Base-by-base conservation (phyloP, 1,140 invertebrate genomes). In the Aphelenchoides besseyi region DNA sequence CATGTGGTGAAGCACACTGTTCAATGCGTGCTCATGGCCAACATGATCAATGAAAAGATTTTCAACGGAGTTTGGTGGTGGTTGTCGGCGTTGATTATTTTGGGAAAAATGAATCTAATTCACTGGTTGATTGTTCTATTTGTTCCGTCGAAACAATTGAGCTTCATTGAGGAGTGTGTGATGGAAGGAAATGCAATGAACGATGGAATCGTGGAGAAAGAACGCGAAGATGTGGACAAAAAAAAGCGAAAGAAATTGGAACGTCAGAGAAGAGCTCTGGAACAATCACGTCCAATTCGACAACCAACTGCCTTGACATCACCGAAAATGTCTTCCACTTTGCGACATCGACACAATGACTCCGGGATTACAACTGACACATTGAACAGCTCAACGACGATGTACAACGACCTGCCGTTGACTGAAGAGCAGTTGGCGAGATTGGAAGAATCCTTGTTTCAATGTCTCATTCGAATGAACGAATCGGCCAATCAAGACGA, bases 41-140 rank as follows among this genome's bases (percentile, higher is more conserved):
- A 81, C 61, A 79, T 81, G 80, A 61, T 81, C 54, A 82, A 82
- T 35, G 79, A 81, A 55, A 80, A 80, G 70, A 71, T 80, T 32
- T 80, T 80, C 63, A 35, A 77, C 2, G 67, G 63, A 30, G 52
- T 80, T 18, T 80, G 79, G 71, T 74, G 61, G 26, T 82, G 79
- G 79, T 52, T 74, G 16, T 76, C n/a, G 18, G 30, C 73, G 18
- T 53, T 76, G 68, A 30, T 62, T 52, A 16, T 67, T 1, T 52
- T 69, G 18, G 52, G 72, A 28, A 62, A 26, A 3, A 74, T 82
- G 33, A 81, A 81, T 57, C 71, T 76, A 3, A 36, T 68, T 32
- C 73, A 81, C 37, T 80, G 79, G 79, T 48, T 79, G 23, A 55
- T 79, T 2, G 73, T 80, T 48, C 81, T 81, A 72, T 80, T 78